A percentile compares a stretch with the other conserved stretches of the same genome.
Conservation (phyloP, 2,113 vertebrate genomes). For the Plotosus lineatus region DNA sequence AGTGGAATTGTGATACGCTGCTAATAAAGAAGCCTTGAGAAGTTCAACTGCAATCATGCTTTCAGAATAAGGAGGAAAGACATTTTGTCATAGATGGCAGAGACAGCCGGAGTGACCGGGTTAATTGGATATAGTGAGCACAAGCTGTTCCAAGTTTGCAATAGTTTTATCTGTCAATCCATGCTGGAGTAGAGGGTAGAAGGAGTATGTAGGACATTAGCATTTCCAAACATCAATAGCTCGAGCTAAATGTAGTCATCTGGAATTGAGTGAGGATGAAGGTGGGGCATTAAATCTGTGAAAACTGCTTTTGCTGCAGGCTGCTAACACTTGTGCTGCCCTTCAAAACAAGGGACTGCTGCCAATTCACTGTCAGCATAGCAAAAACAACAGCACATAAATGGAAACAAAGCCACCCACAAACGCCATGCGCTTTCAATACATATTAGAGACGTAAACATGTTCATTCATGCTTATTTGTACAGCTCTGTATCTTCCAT, state of each 20-base stretch:
- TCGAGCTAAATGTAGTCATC: not conserved
- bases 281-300: not conserved
- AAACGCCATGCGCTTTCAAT: slow-evolving; percentile 9
- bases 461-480: not conserved
- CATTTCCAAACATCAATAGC: not conserved
- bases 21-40: not conserved
- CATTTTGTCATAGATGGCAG: not conserved
- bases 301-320: slow-evolving; percentile 23
- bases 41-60: not conserved
- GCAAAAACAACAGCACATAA: slow-evolving; percentile 3
- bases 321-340: not conserved
- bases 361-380: slow-evolving; percentile 31
- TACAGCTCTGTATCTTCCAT: not conserved
- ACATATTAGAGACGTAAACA: slow-evolving; percentile 7
- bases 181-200: not conserved
- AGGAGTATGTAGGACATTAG: not conserved
- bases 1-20: not conserved
- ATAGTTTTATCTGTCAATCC: not conserved
- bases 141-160: not conserved
- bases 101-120: not conserved
- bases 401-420: slow-evolving; percentile 9
- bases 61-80: not conserved
- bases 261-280: not conserved
- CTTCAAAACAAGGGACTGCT: not conserved
- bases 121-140: not conserved